A percentile compares a stretch with the other conserved stretches of the same genome.
These are phyloP conservation scores for Toxotes lorentzi DNA, from an alignment of 2,797 vertebrate species.

Conservation along the genomic window DNA sequence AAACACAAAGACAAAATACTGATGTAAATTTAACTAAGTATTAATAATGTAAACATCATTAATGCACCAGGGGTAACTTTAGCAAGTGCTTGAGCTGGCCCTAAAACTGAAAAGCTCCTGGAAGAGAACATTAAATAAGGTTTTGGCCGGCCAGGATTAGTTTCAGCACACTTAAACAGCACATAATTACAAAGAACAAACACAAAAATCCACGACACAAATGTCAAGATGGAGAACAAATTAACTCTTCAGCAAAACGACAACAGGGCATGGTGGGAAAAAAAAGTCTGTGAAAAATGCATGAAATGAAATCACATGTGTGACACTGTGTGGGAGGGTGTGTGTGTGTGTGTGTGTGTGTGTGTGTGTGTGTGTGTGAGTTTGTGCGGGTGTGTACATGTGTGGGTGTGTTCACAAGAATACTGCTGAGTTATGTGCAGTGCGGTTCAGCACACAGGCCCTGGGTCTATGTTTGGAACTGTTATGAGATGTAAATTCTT, in stretches of 20 bases:
- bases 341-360: constrained; percentile 17
- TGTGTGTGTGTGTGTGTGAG: constrained; percentile 16
- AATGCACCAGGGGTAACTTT: background rate
- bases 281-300: background rate
- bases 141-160: background rate
- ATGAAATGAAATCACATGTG: constrained; percentile 45
- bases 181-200: too few species aligned
- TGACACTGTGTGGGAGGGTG: constrained; percentile 29
- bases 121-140: constrained; percentile 1
- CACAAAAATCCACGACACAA: background rate
- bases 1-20: too few species aligned
- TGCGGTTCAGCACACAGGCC: constrained; percentile 36
- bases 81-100: background rate
- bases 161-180: too few species aligned
- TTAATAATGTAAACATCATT: too few species aligned
- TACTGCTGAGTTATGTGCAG: constrained; percentile 30
- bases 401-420: constrained; percentile 8
- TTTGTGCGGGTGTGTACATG: background rate
- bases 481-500: constrained; percentile 18
- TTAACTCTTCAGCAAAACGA: background rate
- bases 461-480: constrained; percentile 1
- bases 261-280: background rate
- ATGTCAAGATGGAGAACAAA: background rate
- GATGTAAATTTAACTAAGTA: too few species aligned
- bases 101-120: background rate